phyloP scores from a whole-genome alignment of 2,113 vertebrate species.

The Pterocles gutturalis region DNA sequence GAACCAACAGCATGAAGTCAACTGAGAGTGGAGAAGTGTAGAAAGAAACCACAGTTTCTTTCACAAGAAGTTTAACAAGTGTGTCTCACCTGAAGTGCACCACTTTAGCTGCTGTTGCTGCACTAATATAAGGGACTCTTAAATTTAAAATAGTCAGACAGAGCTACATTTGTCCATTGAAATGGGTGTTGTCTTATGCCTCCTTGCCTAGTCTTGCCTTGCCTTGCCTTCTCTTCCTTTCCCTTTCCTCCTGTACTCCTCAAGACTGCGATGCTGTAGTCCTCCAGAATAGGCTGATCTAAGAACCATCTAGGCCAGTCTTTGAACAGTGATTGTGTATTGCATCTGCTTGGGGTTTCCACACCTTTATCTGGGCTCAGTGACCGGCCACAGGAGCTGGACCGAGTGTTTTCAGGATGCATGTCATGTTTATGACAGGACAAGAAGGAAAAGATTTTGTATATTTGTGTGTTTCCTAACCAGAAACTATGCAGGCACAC shows the following conservation, averaged over 20 bases:
- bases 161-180: background rate
- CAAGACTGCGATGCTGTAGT: background rate
- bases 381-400: background rate
- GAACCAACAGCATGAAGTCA: background rate
- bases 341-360: background rate
- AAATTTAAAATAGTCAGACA: background rate
- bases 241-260: rapidly evolving
- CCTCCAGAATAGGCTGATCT: background rate
- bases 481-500: background rate
- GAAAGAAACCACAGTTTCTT: background rate
- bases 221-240: background rate
- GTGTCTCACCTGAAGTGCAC: background rate
- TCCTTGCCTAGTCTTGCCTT: background rate
- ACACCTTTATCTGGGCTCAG: background rate
- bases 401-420: background rate
- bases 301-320: background rate
- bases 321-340: background rate
- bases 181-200: background rate
- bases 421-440: background rate
- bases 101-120: background rate
- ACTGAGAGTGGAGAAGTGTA: background rate
- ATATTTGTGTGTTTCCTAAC: background rate
- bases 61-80: background rate
- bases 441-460: background rate
- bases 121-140: background rate